phyloP scores from a whole-genome alignment of 1,140 invertebrate species.

The Drosophila grimshawi region DNA sequence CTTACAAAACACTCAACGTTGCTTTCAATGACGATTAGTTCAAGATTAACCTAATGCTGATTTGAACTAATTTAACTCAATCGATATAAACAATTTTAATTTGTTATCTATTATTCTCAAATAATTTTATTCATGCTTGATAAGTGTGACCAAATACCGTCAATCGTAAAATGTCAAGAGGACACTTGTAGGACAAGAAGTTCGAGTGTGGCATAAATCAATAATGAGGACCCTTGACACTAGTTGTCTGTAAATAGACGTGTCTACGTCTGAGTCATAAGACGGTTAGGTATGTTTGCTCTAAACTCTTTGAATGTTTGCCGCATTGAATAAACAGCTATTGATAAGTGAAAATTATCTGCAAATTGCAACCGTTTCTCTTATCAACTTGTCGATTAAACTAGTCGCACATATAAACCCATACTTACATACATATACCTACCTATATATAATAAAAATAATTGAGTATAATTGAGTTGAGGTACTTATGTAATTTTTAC shows the following conservation, averaged over 20 bases:
- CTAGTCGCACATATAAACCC: background rate
- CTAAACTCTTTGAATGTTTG: conserved; percentile 31
- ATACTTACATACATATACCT: background rate
- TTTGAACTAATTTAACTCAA: background rate
- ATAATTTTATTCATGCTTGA: too few species aligned
- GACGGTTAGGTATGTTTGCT: conserved; percentile 8
- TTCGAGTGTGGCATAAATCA: conserved; percentile 26
- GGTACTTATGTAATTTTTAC: conserved; percentile 39
- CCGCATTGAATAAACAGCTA: conserved; percentile 35
- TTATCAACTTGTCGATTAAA: conserved; percentile 42
- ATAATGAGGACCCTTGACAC: conserved; percentile 20
- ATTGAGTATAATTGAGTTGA: conserved; percentile 23
- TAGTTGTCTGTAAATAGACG: conserved; percentile 24
- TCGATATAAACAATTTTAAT: background rate
- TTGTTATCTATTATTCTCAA: too few species aligned
- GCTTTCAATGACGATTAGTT: background rate
- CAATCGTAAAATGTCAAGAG: too few species aligned
- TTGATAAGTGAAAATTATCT: conserved; percentile 37
- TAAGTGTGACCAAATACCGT: too few species aligned
- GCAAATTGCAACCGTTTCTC: conserved; percentile 29
- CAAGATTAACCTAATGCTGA: background rate
- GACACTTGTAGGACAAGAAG: background rate
- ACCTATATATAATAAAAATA: conserved; percentile 25
- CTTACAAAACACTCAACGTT: background rate
- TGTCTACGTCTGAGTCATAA: conserved; percentile 37